A percentile compares a stretch with the other conserved stretches of the same genome.
These are phyloP conservation scores for Desmodus rotundus DNA, from an alignment of 2,113 vertebrate genomes.

Conservation along the genomic window DNA sequence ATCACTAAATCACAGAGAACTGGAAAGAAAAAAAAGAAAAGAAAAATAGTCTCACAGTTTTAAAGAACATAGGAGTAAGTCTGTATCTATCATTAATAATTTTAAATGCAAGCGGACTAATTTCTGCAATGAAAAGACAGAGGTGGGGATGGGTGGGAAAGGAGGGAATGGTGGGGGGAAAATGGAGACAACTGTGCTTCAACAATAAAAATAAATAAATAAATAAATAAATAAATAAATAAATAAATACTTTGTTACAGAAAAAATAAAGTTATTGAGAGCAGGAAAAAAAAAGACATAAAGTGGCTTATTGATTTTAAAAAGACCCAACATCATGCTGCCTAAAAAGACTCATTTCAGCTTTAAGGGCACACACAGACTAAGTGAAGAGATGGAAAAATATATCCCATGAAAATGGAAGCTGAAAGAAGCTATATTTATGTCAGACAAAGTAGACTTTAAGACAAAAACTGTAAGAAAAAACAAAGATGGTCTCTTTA, in stretches of 20 bases:
- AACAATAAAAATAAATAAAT: no score
- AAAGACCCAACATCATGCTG: neutral
- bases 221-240: no score
- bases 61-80: neutral
- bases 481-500: neutral
- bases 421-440: neutral
- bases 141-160: neutral
- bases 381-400: neutral
- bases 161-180: no score
- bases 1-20: no score
- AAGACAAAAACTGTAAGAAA: neutral
- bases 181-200: no score
- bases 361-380: neutral
- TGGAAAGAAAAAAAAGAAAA: neutral
- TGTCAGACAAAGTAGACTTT: neutral
- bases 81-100: neutral
- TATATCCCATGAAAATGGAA: neutral
- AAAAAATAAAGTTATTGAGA: no score
- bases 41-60: neutral
- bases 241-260: no score
- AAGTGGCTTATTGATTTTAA: neutral
- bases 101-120: neutral
- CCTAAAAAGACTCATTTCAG: neutral
- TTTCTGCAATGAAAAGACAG: neutral
- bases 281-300: neutral